A percentile compares a stretch with the other conserved stretches of the same genome.
Conservation (phyloP, 2,797 vertebrate species). For the Propithecus deckenii region DNA sequence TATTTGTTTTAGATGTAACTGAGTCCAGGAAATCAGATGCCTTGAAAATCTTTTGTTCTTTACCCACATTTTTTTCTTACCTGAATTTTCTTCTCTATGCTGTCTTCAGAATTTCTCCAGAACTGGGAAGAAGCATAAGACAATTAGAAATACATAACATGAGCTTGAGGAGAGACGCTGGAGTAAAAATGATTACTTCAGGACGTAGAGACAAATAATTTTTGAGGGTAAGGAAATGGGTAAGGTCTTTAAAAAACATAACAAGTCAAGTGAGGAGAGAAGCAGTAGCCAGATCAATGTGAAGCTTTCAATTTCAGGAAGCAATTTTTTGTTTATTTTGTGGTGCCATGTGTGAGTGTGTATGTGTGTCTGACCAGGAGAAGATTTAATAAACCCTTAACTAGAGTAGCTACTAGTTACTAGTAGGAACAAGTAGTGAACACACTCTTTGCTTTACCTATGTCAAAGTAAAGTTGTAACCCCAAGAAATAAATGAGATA, state of each 20-base stretch:
- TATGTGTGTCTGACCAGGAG: neutral
- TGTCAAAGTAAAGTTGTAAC: neutral
- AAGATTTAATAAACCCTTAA: neutral
- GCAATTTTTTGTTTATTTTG: neutral
- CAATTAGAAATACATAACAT: neutral
- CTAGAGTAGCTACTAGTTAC: neutral
- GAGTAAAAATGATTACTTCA: neutral
- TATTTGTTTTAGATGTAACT: neutral
- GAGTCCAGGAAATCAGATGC: neutral
- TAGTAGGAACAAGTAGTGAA: neutral
- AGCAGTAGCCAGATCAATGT: neutral
- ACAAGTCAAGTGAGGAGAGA: neutral
- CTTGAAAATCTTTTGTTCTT: neutral
- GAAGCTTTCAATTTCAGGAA: neutral
- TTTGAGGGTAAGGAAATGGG: neutral
- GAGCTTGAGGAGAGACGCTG: neutral
- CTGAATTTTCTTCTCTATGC: neutral
- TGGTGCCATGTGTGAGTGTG: neutral
- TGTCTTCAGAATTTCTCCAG: neutral
- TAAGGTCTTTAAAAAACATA: neutral
- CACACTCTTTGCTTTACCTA: neutral
- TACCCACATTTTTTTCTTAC: neutral
- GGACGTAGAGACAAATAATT: neutral
- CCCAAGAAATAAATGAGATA: neutral
- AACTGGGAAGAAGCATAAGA: neutral